Base-by-base conservation (phyloP, 2,888 invertebrate species). In the Ashinkailepas kermadecensis region DNA sequence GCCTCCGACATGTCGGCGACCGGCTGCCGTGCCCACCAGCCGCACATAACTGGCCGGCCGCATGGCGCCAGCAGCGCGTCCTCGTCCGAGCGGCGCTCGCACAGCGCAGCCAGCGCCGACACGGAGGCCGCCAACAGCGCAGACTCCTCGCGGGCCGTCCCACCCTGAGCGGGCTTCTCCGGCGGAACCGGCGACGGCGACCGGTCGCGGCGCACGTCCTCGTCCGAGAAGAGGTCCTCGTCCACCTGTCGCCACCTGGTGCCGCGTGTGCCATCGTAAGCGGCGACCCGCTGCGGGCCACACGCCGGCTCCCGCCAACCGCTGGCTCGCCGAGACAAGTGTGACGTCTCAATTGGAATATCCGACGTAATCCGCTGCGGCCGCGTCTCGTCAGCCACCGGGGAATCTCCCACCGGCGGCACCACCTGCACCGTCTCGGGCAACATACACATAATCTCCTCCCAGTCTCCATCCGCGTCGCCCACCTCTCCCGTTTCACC, bases 201-300 rank as follows among this genome's bases (percentile, higher is more conserved):
- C 80, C 0, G 78, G 82, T 23, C 39, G 2, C 1, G 39, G 39
- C 39, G 39, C 39, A 80, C 81, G 70, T 80, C 82, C 3, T 64
- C 78, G 56, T 78, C 81, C 9, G 54, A 74, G 74, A 54, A 74
- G 13, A 74, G 39, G 54, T 74, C 74, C 54, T 54, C 54, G 74
- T 74, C 74, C 23, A 74, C 74, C 15, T 11, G 13, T 7, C 54
- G 39, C 74, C 74, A 74, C 23, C 74, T 54, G 39, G 21, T n/a
- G 8, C 54, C 21, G 15, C 11, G 10, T 18, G 54, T 8, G 18
- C 74, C 74, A 54, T 25, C 54, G 15, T 54, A 74, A 7, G 10
- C 39, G 54, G 54, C 21, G 18, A 59, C 11, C 54, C 7, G 54
- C 15, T 21, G n/a, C 65, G 0, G 23, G 65, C 7, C 11, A 11